These are phyloP conservation scores for Planococcus citri DNA, from an alignment of 1,140 invertebrate species.

Conservation along the genomic window DNA sequence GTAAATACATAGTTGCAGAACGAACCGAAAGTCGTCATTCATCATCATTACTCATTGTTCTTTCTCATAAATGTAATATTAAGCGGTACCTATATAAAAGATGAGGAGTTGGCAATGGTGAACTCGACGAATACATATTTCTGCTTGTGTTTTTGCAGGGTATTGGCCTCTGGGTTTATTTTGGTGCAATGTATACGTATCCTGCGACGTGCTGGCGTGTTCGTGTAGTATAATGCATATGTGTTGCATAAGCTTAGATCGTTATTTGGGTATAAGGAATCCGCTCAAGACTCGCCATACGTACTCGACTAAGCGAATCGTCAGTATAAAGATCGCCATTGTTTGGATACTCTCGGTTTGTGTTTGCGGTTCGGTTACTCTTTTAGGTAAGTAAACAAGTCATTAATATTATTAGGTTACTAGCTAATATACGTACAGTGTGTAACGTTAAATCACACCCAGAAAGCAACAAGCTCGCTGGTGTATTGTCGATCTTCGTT, in stretches of 20 bases:
- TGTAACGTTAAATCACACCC: too few relatives aligned
- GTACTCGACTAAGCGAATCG: constrained; percentile 55
- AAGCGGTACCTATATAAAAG: too few relatives aligned
- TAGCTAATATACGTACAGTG: too few relatives aligned
- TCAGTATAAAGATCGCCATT: constrained; percentile 66
- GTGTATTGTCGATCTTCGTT: too few relatives aligned
- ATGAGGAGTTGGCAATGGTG: too few relatives aligned
- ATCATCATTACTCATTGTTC: too few relatives aligned
- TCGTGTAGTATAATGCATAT: constrained; percentile 93
- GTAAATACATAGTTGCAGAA: too few relatives aligned
- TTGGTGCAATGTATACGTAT: constrained; percentile 87
- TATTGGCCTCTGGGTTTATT: constrained; percentile 77
- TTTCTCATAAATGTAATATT: too few relatives aligned
- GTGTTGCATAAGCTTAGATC: constrained; percentile 87
- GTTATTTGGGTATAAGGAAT: constrained; percentile 82
- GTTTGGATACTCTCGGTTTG: constrained; percentile 77
- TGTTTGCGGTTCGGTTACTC: constrained; percentile 75
- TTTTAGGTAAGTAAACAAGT: constrained; percentile 74
- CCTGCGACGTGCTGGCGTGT: constrained; percentile 87
- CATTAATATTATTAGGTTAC: too few relatives aligned
- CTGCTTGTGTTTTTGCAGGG: constrained; percentile 44
- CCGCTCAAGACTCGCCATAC: constrained; percentile 68
- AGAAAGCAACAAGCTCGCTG: too few relatives aligned
- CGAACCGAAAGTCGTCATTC: too few relatives aligned
- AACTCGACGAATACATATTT: too few relatives aligned